These are phyloP conservation scores for Epsilonema sp. DNA, from an alignment of 2,888 invertebrate genomes.

Conservation along the genomic window DNA sequence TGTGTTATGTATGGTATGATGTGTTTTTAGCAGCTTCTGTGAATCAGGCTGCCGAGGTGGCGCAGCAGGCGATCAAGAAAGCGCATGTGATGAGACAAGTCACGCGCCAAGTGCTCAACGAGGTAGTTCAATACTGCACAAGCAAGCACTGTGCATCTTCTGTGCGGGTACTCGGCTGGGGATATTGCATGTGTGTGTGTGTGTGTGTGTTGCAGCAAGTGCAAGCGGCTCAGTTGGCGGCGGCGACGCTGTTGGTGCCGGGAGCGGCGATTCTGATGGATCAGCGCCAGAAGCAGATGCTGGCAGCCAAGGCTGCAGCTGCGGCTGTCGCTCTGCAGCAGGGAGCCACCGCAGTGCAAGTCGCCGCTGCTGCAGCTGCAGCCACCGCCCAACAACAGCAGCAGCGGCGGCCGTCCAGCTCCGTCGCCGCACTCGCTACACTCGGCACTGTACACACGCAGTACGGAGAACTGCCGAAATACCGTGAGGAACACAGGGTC, in stretches of 20 bases:
- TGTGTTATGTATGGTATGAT: no score
- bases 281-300: conserved; percentile 9
- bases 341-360: conserved; percentile 10
- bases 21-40: conserved; percentile 40
- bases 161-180: no score
- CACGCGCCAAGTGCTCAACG: conserved; percentile 2
- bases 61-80: conserved; percentile 48
- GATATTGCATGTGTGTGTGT: background rate
- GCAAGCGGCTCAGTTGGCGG: conserved; percentile 31
- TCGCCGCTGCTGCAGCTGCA: conserved; percentile 38
- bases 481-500: no score
- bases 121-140: conserved; percentile 3
- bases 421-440: conserved; percentile 17
- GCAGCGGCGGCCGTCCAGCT: conserved; percentile 16
- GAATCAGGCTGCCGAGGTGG: conserved; percentile 68
- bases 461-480: conserved; percentile 9
- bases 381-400: no score
- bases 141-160: no score
- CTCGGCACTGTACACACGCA: conserved; percentile 14
- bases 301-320: conserved; percentile 8
- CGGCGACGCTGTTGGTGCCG: conserved; percentile 1
- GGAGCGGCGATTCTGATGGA: background rate
- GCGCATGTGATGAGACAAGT: conserved; percentile 10
- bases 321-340: no score
- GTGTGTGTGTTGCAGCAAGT: conserved; percentile 46